Conservation (phyloP, 1,140 invertebrate species). For the Melitaea cinxia region DNA sequence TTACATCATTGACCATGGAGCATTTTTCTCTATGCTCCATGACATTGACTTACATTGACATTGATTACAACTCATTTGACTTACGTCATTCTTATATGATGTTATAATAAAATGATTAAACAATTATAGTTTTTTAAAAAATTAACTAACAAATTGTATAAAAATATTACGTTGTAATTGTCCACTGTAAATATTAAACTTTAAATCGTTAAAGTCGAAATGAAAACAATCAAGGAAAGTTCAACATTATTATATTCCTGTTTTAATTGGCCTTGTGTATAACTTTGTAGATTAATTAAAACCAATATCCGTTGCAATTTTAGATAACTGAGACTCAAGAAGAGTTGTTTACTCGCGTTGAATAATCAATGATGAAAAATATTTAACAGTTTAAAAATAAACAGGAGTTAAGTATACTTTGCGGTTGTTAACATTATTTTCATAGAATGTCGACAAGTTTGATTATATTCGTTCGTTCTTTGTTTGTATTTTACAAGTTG, state of each 20-base stretch:
- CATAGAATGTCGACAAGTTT: not conserved
- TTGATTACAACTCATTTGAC: too few relatives aligned
- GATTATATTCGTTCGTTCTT: not conserved
- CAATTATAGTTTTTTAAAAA: too few relatives aligned
- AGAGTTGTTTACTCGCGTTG: not conserved
- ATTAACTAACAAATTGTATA: too few relatives aligned
- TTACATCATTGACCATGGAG: too few relatives aligned
- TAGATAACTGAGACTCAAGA: not conserved
- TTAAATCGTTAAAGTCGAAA: not conserved
- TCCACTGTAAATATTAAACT: too few relatives aligned
- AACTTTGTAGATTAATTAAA: constrained; percentile 5
- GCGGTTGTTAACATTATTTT: not conserved
- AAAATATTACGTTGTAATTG: too few relatives aligned
- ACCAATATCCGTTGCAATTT: constrained; percentile 6
- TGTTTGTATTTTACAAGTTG: not conserved
- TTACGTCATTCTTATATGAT: too few relatives aligned
- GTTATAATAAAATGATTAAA: too few relatives aligned
- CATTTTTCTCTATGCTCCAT: too few relatives aligned
- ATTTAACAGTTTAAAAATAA: not conserved
- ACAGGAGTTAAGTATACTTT: not conserved
- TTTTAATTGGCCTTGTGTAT: not conserved
- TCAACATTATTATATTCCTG: not conserved
- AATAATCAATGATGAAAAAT: not conserved
- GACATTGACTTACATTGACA: too few relatives aligned
- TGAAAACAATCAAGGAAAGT: not conserved